These are phyloP conservation scores for Drosophila ogumai DNA, from an alignment of 1,140 invertebrate species.

Conservation along the genomic window DNA sequence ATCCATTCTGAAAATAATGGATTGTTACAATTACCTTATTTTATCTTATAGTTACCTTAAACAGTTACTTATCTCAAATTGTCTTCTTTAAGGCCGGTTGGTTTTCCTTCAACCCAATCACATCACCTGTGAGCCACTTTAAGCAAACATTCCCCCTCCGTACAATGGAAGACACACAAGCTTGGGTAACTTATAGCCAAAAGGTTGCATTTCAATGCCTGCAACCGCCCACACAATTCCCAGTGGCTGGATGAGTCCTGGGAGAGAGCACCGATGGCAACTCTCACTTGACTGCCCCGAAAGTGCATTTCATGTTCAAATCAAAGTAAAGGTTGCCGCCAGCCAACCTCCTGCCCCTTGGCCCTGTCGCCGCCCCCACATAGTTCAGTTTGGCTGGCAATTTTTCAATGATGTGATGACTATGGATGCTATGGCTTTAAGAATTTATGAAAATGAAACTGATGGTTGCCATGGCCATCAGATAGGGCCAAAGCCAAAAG, in stretches of 20 bases:
- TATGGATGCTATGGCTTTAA: conserved; percentile 34
- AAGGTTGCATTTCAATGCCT: conserved; percentile 41
- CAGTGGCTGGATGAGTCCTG: conserved; percentile 9
- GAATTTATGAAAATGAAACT: conserved; percentile 53
- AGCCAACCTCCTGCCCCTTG: conserved; percentile 9
- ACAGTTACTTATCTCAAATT: neutral
- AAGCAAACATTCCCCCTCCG: conserved; percentile 30
- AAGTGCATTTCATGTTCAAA: conserved; percentile 56
- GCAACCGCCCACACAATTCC: conserved; percentile 10
- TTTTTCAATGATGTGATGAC: conserved; percentile 46
- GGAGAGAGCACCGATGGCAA: conserved; percentile 47
- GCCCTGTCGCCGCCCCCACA: conserved; percentile 13
- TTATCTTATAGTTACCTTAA: neutral
- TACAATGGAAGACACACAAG: conserved; percentile 24
- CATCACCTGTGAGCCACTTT: conserved; percentile 42
- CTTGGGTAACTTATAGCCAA: conserved; percentile 4
- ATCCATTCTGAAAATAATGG: neutral
- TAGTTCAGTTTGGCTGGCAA: conserved; percentile 36
- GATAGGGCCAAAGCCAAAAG: conserved; percentile 22
- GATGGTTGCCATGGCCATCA: conserved; percentile 53
- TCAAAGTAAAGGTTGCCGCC: conserved; percentile 53
- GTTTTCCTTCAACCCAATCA: conserved; percentile 19
- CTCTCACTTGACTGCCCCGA: conserved; percentile 54
- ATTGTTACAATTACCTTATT: neutral
- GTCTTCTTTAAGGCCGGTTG: neutral